Conservation (phyloP, 2,113 vertebrate genomes). For the Mesoclemmys tuberculata region DNA sequence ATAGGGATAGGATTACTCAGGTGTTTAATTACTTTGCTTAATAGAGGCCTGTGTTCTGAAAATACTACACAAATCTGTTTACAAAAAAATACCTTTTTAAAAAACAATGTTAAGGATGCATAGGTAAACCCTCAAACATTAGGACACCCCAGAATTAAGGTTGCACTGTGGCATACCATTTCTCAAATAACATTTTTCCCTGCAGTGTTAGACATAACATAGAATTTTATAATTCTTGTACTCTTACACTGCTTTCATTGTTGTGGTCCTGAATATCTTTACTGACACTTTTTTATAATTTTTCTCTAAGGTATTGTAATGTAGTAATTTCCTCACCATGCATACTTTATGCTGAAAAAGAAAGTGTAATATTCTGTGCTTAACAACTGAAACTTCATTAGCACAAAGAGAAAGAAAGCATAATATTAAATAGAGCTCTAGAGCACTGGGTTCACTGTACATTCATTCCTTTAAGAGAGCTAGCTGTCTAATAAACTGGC, state of each 20-base stretch:
- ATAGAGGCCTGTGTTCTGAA: not conserved
- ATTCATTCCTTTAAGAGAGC: not conserved
- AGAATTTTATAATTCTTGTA: not conserved
- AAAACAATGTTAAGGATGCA: not conserved
- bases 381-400: not conserved
- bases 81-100: not conserved
- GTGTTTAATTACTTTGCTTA: not conserved
- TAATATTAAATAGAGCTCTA: not conserved
- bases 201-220: not conserved
- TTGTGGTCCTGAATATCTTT: not conserved
- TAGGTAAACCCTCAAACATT: not conserved
- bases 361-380: not conserved
- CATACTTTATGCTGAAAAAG: not conserved
- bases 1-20: not conserved
- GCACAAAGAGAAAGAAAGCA: fast-evolving
- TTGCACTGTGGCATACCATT: not conserved
- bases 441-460: not conserved
- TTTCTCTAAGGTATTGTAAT: not conserved
- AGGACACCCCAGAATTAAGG: not conserved
- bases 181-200: not conserved
- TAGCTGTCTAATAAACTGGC: not conserved
- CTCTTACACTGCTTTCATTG: not conserved
- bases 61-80: not conserved
- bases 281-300: not conserved
- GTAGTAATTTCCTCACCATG: not conserved